Evolutionary conservation across 2,797 vertebrate genomes (phyloP).

Genomic region (Gallinago stenura): DNA sequence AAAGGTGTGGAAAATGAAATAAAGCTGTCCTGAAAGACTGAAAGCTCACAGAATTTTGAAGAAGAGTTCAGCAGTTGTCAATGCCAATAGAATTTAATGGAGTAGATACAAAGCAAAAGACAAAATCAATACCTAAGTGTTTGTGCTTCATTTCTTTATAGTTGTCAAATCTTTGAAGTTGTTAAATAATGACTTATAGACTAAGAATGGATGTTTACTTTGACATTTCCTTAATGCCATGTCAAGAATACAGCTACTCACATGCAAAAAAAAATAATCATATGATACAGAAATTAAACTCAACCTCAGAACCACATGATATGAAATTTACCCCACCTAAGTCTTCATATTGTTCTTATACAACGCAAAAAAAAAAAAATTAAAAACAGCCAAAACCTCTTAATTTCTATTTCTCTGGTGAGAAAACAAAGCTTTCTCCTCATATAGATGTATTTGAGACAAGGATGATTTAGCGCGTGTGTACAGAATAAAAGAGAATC

Average conservation of each 20-base stretch:
- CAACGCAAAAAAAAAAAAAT: background rate
- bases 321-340: background rate
- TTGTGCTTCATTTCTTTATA: conserved; percentile 39
- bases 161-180: conserved; percentile 46
- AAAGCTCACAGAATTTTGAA: conserved; percentile 42
- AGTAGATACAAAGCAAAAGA: conserved; percentile 54
- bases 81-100: conserved; percentile 35
- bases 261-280: background rate
- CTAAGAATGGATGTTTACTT: conserved; percentile 32
- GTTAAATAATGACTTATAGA: conserved; percentile 54
- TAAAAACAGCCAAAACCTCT: fast-evolving
- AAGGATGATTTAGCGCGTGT: background rate
- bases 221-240: conserved; percentile 51
- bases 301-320: background rate
- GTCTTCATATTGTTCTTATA: background rate
- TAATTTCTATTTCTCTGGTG: background rate
- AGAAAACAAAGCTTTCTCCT: background rate
- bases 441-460: background rate
- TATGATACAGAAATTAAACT: background rate
- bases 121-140: conserved; percentile 18
- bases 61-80: conserved; percentile 39
- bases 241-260: background rate
- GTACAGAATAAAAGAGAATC: background rate
- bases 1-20: conserved; percentile 1
- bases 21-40: conserved; percentile 30